Evolutionary conservation across 2,888 invertebrate genomes (phyloP).

Genomic region (Melangyna quadrimaculata): DNA sequence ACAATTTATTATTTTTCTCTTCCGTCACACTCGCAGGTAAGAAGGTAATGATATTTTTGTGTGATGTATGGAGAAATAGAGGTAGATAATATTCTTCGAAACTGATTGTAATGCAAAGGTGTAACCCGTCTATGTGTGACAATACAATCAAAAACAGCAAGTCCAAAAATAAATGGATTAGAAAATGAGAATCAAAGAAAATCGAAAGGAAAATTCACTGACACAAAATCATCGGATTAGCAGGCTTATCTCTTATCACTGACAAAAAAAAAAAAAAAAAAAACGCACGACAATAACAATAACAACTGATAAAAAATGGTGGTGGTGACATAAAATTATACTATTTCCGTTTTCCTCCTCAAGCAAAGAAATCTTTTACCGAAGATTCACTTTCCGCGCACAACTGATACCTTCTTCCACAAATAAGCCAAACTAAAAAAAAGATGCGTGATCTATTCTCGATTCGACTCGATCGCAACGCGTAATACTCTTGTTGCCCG

Average conservation of each 20-base stretch:
- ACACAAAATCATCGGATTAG: neutral
- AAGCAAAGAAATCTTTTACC: neutral
- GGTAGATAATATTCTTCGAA: conserved; percentile 9
- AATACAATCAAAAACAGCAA: neutral
- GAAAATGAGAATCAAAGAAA: conserved; percentile 1
- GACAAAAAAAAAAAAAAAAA: neutral
- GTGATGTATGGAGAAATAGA: conserved; percentile 38
- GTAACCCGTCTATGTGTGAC: conserved; percentile 17
- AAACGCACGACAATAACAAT: neutral
- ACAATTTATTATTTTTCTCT: conserved; percentile 22
- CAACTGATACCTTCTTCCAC: conserved; percentile 22
- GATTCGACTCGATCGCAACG: conserved; percentile 41
- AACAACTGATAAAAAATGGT: neutral
- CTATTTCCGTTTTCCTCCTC: conserved; percentile 27
- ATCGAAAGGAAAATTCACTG: conserved; percentile 17
- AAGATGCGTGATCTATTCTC: conserved; percentile 59
- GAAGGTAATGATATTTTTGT: neutral
- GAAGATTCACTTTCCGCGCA: conserved; percentile 24
- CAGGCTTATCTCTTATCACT: conserved; percentile 29
- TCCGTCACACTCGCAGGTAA: conserved; percentile 17
- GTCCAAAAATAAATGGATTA: neutral
- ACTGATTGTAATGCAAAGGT: conserved; percentile 20
- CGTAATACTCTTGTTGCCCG: conserved; percentile 35
- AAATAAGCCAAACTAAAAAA: conserved; percentile 16
- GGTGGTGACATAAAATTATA: conserved; percentile 16